phyloP scores from a whole-genome alignment of 2,888 invertebrate genomes.

The Polylopha cassiicola region DNA sequence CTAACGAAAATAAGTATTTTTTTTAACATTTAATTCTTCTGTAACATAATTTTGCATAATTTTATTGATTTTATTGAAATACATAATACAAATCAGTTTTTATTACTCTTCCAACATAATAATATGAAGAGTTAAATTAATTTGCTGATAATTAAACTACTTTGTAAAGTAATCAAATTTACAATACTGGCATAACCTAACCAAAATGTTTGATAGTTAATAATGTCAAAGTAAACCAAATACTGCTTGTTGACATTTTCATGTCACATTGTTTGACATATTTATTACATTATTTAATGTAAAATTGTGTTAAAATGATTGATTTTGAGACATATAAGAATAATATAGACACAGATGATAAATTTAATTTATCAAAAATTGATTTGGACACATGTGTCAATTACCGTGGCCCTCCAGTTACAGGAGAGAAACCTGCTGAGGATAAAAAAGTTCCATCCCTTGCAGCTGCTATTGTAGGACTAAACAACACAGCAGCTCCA shows the following conservation, averaged over 20 bases:
- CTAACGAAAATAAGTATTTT: conserved; percentile 98
- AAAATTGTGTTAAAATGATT: conserved; percentile 33
- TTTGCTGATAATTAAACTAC: too few relatives aligned
- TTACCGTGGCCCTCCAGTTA: conserved; percentile 41
- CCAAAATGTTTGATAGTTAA: too few relatives aligned
- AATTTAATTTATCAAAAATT: conserved; percentile 34
- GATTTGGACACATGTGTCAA: conserved; percentile 35
- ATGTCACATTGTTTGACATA: conserved; percentile 10
- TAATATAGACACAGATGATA: conserved; percentile 44
- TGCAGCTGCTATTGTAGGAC: conserved; percentile 54
- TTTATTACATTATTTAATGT: conserved; percentile 6
- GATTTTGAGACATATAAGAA: conserved; percentile 36
- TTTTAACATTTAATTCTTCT: conserved; percentile 26
- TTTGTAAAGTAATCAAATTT: too few relatives aligned
- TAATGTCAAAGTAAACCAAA: not conserved
- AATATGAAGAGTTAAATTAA: too few relatives aligned
- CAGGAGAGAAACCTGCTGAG: too few relatives aligned
- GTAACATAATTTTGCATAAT: conserved; percentile 21
- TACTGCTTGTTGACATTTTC: conserved; percentile 7
- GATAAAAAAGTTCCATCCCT: conserved; percentile 34
- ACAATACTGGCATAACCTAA: too few relatives aligned
- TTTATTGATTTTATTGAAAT: not conserved
- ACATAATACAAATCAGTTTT: conserved; percentile 12
- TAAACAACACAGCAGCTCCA: conserved; percentile 55
- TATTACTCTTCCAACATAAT: too few relatives aligned